Conservation (phyloP, 2,888 invertebrate species). For the Sericinus montela region DNA sequence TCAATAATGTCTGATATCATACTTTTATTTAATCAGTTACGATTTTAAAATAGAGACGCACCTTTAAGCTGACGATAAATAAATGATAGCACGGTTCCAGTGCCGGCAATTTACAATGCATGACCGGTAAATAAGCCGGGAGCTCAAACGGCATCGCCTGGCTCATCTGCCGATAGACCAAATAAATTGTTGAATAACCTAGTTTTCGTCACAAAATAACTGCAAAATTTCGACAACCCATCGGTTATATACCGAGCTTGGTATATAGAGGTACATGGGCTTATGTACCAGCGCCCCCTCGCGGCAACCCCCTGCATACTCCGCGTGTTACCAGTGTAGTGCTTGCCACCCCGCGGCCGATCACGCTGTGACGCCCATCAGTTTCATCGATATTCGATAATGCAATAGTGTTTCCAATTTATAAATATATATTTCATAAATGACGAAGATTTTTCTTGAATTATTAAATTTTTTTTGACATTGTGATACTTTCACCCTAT, state of each 20-base stretch:
- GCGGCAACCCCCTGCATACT: conserved; percentile 42
- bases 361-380: conserved; percentile 43
- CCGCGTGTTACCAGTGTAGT: conserved; percentile 55
- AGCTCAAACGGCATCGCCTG: conserved; percentile 13
- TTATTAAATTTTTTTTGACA: too few species aligned
- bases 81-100: background rate
- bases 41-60: background rate
- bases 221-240: conserved; percentile 75
- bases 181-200: conserved; percentile 73
- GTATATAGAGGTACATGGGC: conserved; percentile 69
- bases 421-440: too few species aligned
- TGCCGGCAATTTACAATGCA: background rate
- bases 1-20: too few species aligned
- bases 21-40: too few species aligned
- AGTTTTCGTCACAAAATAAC: conserved; percentile 77
- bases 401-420: conserved; percentile 15
- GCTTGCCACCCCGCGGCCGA: conserved; percentile 58
- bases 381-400: conserved; percentile 56
- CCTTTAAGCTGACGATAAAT: background rate
- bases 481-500: too few species aligned
- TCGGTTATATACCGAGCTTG: conserved; percentile 56
- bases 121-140: background rate
- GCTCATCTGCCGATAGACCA: conserved; percentile 30
- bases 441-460: too few species aligned
- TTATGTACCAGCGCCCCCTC: conserved; percentile 60